These are phyloP conservation scores for Lophotriccus pileatus DNA, from an alignment of 2,797 vertebrate species.

Conservation along the genomic window DNA sequence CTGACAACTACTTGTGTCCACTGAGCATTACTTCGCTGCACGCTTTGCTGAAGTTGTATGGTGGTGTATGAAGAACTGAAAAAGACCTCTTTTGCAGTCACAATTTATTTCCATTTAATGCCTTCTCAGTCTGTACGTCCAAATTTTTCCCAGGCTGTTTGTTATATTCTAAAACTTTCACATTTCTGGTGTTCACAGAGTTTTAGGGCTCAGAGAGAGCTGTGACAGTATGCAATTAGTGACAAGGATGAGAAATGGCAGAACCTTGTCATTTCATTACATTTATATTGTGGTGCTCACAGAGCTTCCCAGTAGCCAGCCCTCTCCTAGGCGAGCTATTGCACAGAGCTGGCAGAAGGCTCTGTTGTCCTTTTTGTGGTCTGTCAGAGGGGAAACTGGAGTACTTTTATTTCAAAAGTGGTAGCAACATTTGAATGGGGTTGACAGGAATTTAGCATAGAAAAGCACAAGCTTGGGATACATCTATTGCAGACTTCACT, in stretches of 20 bases:
- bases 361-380: neutral
- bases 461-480: neutral
- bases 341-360: neutral
- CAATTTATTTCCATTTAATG: neutral
- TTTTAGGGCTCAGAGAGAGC: constrained; percentile 3
- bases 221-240: constrained; percentile 45
- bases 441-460: neutral
- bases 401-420: neutral
- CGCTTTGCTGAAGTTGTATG: neutral
- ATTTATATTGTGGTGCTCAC: neutral
- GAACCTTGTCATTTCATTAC: constrained; percentile 10
- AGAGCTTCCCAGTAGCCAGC: neutral
- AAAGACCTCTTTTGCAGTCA: neutral
- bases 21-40: neutral
- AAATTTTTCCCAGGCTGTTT: constrained; percentile 26
- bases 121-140: constrained; percentile 1
- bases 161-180: constrained; percentile 37
- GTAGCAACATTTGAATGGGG: neutral
- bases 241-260: constrained; percentile 12
- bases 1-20: neutral
- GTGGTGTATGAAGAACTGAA: neutral
- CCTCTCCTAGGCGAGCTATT: neutral
- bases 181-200: constrained; percentile 32
- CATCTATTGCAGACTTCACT: neutral
- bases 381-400: neutral